Evolutionary conservation across 2,113 vertebrate genomes (phyloP).

Genomic region (Lasiurus borealis): DNA sequence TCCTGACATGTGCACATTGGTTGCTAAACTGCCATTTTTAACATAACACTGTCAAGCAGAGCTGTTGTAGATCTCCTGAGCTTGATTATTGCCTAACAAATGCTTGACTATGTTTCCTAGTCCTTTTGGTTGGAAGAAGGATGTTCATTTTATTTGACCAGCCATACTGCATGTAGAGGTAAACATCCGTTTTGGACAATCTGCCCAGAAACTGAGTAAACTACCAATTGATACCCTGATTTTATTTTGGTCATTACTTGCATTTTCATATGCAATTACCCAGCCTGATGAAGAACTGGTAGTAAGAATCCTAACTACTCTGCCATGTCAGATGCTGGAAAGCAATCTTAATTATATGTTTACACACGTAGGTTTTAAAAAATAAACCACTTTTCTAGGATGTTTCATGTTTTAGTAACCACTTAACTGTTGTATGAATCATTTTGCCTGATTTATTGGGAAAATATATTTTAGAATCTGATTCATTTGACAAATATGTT

Average conservation of each 20-base stretch:
- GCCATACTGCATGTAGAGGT: not conserved
- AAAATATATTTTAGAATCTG: not conserved
- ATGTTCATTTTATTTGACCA: not conserved
- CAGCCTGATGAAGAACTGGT: constrained; percentile 42
- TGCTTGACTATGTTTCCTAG: not conserved
- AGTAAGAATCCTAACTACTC: not conserved
- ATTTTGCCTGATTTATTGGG: not conserved
- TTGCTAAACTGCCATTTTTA: not conserved
- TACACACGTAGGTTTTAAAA: not conserved
- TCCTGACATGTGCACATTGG: not conserved
- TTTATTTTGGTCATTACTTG: constrained; percentile 56
- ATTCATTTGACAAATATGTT: constrained; percentile 23
- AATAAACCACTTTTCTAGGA: not conserved
- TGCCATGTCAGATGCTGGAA: not conserved
- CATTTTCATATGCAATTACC: constrained; percentile 8
- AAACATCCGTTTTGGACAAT: constrained; percentile 49
- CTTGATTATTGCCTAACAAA: not conserved
- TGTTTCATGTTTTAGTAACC: not conserved
- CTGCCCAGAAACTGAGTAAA: constrained; percentile 57
- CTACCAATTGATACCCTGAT: constrained; percentile 17
- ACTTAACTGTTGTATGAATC: not conserved
- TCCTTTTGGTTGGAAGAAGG: not conserved
- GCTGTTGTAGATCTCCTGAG: not conserved
- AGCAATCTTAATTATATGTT: not conserved
- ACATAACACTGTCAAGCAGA: not conserved